These are phyloP conservation scores for Enteromius trimaculatus DNA, from an alignment of 2,797 vertebrate species.

Conservation along the genomic window DNA sequence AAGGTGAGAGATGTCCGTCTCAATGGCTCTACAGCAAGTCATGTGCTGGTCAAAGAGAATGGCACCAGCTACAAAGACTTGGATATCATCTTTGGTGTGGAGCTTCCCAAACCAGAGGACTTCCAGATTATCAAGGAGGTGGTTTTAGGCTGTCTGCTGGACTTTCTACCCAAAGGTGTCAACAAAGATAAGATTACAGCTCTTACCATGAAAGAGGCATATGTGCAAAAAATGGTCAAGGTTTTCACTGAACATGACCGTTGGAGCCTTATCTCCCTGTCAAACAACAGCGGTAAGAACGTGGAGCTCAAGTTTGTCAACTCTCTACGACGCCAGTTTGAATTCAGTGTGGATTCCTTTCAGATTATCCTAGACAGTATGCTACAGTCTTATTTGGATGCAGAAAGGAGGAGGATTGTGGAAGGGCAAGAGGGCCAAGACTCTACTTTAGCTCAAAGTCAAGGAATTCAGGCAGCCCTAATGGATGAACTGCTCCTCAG, in stretches of 20 bases:
- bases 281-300: constrained; percentile 96
- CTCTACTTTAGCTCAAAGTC: constrained; percentile 53
- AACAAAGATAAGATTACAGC: constrained; percentile 94
- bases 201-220: constrained; percentile 93
- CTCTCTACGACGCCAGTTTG: constrained; percentile 89
- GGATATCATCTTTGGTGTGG: constrained; percentile 94
- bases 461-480: constrained; percentile 44
- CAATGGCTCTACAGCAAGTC: constrained; percentile 96
- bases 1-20: constrained; percentile 87
- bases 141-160: constrained; percentile 88
- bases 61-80: constrained; percentile 95
- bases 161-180: constrained; percentile 76
- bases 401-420: constrained; percentile 70
- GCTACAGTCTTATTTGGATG: constrained; percentile 82
- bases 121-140: constrained; percentile 94
- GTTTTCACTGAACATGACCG: constrained; percentile 90
- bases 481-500: constrained; percentile 37
- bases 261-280: constrained; percentile 98
- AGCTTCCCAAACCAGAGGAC: constrained; percentile 87
- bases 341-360: constrained; percentile 98
- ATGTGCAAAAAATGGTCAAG: constrained; percentile 99
- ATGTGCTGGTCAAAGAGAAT: constrained; percentile 89
- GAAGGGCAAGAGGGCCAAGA: constrained; percentile 62
- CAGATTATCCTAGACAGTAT: constrained; percentile 93
- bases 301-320: constrained; percentile 96